Base-by-base conservation (phyloP, 2,797 vertebrate genomes). In the Megaceryle alcyon region DNA sequence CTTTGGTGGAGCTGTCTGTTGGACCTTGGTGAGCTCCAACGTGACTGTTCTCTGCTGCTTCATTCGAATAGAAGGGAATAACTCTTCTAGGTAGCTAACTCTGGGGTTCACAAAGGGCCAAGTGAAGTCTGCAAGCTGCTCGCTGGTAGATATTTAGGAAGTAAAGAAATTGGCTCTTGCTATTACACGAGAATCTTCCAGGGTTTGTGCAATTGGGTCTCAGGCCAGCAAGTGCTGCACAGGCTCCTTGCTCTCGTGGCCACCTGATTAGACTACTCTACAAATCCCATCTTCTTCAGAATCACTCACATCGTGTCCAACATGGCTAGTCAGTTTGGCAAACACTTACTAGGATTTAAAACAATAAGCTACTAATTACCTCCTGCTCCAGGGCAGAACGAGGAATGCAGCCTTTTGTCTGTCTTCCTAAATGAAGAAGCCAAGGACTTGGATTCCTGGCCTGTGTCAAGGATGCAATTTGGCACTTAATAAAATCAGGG, bases 291-390 rank as follows among this genome's bases (percentile, higher is more conserved):
- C 86, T 77, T 61, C 77, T 72, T 82, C 71, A 56, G 82, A 49
- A 63, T 66, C 23, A n/a, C 66, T 90, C 70, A 13, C 71, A 39
- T 68, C 41, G 39, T n/a, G 60, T 41, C 71, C 66, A 72, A n/a
- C 59, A 35, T 3, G 4, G 75, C 33, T 29, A 51, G 53, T 57
- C 77, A 35, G 77, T 93, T 90, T 82, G 77, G 87, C 71, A 60
- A 86, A 23, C 29, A 6, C 60, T 90, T 90, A 66, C 31, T 61
- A 82, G 65, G 91, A 51, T 90, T 82, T 93, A 46, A 68, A 57
- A 71, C 65, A 81, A 77, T 77, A 23, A 94, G 43, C 70, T 72
- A 41, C 80, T 88, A 46, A 84, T 88, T 66, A 66, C 66, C 48
- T 85, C 37, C 66, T 77, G 59, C 33, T 81, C 48, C 0, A 0